A percentile compares a stretch with the other conserved stretches of the same genome.
Evolutionary conservation across 1,140 invertebrate species (phyloP).

Genomic region (Harlomillsia oculata): DNA sequence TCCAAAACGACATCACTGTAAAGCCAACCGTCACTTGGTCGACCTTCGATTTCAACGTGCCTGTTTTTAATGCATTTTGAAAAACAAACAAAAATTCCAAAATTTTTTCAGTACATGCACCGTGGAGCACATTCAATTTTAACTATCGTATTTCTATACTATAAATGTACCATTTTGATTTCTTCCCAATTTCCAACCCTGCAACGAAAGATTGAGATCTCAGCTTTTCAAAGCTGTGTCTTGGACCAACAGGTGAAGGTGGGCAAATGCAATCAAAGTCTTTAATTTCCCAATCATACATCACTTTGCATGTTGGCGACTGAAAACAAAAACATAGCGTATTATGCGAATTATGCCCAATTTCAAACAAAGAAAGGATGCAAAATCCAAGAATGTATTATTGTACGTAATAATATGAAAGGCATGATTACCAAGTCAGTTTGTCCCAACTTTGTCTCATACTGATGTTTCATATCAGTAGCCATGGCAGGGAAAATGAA

Average conservation of each 20-base stretch:
- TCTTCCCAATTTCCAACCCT: conserved; percentile 7
- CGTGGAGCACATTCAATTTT: too few relatives aligned
- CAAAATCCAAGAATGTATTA: background rate
- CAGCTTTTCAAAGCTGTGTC: conserved; percentile 6
- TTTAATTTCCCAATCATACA: conserved; percentile 6
- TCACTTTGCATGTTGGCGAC: conserved; percentile 2
- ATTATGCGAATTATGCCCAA: too few relatives aligned
- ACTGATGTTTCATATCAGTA: background rate
- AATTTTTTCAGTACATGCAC: too few relatives aligned
- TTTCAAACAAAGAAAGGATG: background rate
- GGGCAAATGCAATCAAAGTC: conserved; percentile 10
- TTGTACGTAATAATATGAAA: background rate
- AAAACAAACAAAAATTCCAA: background rate
- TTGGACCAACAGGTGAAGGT: conserved; percentile 3
- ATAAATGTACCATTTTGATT: conserved; percentile 11
- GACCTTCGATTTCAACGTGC: conserved; percentile 5
- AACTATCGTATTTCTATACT: too few relatives aligned
- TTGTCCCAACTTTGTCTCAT: conserved; percentile 7
- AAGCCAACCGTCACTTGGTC: conserved; percentile 7
- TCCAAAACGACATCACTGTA: conserved; percentile 6
- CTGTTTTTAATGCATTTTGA: background rate
- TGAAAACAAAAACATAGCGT: too few relatives aligned
- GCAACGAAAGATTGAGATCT: conserved; percentile 7
- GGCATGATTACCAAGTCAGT: background rate
- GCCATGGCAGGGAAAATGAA: too few relatives aligned